These are phyloP conservation scores for Whitmania pigra DNA, from an alignment of 1,140 invertebrate genomes.

Conservation along the genomic window DNA sequence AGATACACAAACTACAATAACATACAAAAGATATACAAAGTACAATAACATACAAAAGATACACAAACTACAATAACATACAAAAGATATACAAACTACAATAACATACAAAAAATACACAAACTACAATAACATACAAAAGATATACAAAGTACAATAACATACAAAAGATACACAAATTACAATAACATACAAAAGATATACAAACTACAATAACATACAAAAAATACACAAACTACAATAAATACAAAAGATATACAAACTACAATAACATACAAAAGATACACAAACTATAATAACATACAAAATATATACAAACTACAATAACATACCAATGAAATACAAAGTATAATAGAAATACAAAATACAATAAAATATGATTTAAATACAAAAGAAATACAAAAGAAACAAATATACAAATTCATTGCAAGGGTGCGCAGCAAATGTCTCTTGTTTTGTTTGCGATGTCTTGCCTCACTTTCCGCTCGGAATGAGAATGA, in stretches of 20 bases:
- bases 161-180: neutral
- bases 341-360: no score
- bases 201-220: neutral
- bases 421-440: no score
- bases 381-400: no score
- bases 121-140: neutral
- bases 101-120: conserved; percentile 15
- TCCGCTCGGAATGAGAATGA: no score
- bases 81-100: neutral
- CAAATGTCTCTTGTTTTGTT: no score
- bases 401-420: no score
- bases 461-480: no score
- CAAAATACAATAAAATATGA: neutral
- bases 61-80: no score
- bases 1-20: no score
- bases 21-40: conserved; percentile 17
- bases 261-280: conserved; percentile 17
- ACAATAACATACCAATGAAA: conserved; percentile 16
- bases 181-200: conserved; percentile 18
- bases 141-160: no score
- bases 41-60: neutral
- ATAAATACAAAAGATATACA: neutral
- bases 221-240: no score
- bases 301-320: neutral
- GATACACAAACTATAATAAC: neutral